Evolutionary conservation across 2,797 vertebrate genomes (phyloP).

Genomic region (Anguilla pacifica): DNA sequence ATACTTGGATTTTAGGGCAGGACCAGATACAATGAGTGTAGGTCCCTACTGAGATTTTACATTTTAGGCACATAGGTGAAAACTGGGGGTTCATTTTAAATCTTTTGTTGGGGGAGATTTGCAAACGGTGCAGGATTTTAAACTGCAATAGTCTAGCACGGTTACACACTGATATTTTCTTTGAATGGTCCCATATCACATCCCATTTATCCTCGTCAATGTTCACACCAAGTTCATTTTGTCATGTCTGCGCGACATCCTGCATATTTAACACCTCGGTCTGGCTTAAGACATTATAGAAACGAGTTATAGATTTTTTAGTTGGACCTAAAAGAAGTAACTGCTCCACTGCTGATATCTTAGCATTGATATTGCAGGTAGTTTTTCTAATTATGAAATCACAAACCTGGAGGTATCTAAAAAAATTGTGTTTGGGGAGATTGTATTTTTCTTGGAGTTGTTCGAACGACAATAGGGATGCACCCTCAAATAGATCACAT

Average conservation of each 20-base stretch:
- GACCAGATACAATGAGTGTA: neutral
- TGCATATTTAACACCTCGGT: neutral
- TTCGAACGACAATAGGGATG: neutral
- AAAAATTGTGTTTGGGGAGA: neutral
- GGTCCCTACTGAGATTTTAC: neutral
- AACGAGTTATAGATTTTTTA: neutral
- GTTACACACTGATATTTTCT: slow-evolving; percentile 3
- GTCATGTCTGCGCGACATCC: neutral
- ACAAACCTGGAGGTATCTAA: neutral
- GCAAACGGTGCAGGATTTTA: neutral
- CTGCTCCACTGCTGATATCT: neutral
- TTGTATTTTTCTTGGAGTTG: neutral
- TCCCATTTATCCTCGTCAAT: neutral
- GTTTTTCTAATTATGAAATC: neutral
- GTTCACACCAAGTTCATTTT: neutral
- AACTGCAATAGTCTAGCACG: neutral
- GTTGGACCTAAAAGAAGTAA: too few relatives aligned
- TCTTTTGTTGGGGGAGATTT: neutral
- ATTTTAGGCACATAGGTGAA: neutral
- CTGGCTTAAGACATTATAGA: neutral
- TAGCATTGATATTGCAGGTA: neutral
- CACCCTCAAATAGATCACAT: neutral
- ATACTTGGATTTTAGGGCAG: too few relatives aligned
- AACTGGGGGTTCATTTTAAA: too few relatives aligned
- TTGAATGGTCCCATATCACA: neutral